Evolutionary conservation across 2,797 vertebrate genomes (phyloP).

Genomic region (Myotis daubentonii): DNA sequence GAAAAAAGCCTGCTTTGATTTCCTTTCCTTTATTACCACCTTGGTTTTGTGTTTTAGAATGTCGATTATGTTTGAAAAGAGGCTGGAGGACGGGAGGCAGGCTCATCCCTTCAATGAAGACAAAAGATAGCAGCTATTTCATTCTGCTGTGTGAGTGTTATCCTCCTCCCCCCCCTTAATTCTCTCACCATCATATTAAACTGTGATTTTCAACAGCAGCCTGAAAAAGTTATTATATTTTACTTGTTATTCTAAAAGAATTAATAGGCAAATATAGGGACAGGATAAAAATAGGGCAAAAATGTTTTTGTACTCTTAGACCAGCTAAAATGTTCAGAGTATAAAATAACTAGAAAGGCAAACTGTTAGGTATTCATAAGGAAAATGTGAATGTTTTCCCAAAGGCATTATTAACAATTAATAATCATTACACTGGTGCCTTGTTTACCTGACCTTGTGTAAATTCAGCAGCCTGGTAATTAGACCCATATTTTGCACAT

Average conservation of each 20-base stretch:
- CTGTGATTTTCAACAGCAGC: slow-evolving; percentile 59
- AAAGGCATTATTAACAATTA: slow-evolving; percentile 93
- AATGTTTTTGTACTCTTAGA: slow-evolving; percentile 70
- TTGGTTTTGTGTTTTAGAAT: slow-evolving; percentile 78
- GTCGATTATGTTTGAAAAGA: slow-evolving; percentile 72
- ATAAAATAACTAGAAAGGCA: slow-evolving; percentile 82
- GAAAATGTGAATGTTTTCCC: slow-evolving; percentile 85
- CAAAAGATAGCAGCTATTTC: slow-evolving; percentile 72
- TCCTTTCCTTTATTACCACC: slow-evolving; percentile 75
- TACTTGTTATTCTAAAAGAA: slow-evolving; percentile 71
- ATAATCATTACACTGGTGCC: slow-evolving; percentile 90
- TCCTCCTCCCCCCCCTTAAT: slow-evolving; percentile 31
- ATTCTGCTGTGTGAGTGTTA: slow-evolving; percentile 56
- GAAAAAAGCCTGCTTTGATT: slow-evolving; percentile 73
- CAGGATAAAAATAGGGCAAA: slow-evolving; percentile 68
- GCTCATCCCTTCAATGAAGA: slow-evolving; percentile 74
- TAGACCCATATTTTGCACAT: slow-evolving; percentile 90
- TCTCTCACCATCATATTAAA: slow-evolving; percentile 61
- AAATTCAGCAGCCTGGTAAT: slow-evolving; percentile 91
- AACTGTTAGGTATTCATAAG: slow-evolving; percentile 85
- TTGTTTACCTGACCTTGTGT: slow-evolving; percentile 91
- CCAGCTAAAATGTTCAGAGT: slow-evolving; percentile 73
- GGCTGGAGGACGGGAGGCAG: slow-evolving; percentile 33
- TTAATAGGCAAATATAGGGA: slow-evolving; percentile 76
- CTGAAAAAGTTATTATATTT: slow-evolving; percentile 71